Evolutionary conservation across 2,113 vertebrate species (phyloP), one percentile per base, ranked within the genome.

Genomic region (Pluvianellus socialis): DNA sequence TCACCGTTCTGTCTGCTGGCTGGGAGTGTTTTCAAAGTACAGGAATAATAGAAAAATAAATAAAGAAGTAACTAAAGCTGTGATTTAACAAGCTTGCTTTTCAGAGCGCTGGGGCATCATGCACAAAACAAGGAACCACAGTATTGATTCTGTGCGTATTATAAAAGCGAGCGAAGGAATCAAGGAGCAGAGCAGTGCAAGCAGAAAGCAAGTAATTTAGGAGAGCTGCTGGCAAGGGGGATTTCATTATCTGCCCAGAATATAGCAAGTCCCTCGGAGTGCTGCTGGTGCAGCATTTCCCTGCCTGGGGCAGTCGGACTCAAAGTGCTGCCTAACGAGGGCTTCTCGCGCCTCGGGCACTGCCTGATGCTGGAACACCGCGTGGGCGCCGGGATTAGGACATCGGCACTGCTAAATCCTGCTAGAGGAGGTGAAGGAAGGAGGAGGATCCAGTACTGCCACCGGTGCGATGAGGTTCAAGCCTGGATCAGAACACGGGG

Each of bases 381-480:
- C 4, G 4, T 50, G 42, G 52, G 71, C 83, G 71, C 52, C 30
- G 32, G 83, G 92, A 71, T n/a, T 38, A 49, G 90, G 67, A n/a
- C 56, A 72, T 32, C 23, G 30, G 47, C 75, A 59, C 38, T 70
- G 45, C 66, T 50, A 50, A 93, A 45, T 68, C 66, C 67, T 72
- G 66, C 50, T 55, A 42, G 38, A 45, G 52, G 49, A 79, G 49
- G 24, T 14, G 67, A 19, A 20, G 10, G 7, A n/a, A n/a, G n/a
- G n/a, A n/a, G n/a, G n/a, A 81, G 40, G 50, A 44, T 18, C 49
- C 49, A 50, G 12, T 24, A 22, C 11, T 24, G 22, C 49, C 63
- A 44, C 0, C 42, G 35, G 40, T 33, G 67, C 1, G 0, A 14
- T 5, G 10, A 50, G 22, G 49, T 50, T 50, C 49, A 50, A 50